Evolutionary conservation across 2,797 vertebrate species (phyloP).

Genomic region (Zenarchopterus dispar): DNA sequence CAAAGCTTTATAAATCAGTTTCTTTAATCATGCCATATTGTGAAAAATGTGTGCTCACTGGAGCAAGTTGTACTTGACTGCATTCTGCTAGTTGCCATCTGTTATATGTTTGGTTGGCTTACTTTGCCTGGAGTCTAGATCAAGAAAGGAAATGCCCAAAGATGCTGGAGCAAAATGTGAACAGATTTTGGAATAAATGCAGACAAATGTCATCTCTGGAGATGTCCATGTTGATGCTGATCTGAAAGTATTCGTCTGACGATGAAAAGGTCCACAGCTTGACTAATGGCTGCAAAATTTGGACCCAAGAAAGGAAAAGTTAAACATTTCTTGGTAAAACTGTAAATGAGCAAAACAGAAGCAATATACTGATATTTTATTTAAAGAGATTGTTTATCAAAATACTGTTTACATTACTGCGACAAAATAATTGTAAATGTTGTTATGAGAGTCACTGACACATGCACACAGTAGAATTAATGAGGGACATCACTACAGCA

Average conservation of each 20-base stretch:
- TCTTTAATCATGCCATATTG: slow-evolving; percentile 48
- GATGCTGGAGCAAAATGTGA: slow-evolving; percentile 22
- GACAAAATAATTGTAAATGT: neutral
- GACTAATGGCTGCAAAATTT: too few relatives aligned
- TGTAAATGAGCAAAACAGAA: slow-evolving; percentile 10
- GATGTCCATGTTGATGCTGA: slow-evolving; percentile 3
- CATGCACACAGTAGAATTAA: slow-evolving; percentile 10
- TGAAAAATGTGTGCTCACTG: slow-evolving; percentile 45
- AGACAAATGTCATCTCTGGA: slow-evolving; percentile 5
- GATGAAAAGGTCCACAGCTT: neutral
- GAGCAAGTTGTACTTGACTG: slow-evolving; percentile 54
- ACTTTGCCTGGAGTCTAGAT: slow-evolving; percentile 49
- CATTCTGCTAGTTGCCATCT: slow-evolving; percentile 61
- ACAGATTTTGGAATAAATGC: slow-evolving; percentile 11
- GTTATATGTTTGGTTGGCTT: slow-evolving; percentile 55
- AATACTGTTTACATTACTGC: neutral
- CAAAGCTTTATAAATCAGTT: slow-evolving; percentile 33
- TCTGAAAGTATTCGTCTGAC: slow-evolving; percentile 1
- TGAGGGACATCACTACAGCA: slow-evolving; percentile 29
- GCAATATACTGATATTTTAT: slow-evolving; percentile 4
- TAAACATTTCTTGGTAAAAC: too few relatives aligned
- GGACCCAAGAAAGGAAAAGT: too few relatives aligned
- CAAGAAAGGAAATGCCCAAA: slow-evolving; percentile 40
- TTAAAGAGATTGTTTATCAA: neutral
- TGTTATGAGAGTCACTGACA: neutral